Evolutionary conservation across 1,140 invertebrate genomes (phyloP).

Genomic region (Musca domestica): DNA sequence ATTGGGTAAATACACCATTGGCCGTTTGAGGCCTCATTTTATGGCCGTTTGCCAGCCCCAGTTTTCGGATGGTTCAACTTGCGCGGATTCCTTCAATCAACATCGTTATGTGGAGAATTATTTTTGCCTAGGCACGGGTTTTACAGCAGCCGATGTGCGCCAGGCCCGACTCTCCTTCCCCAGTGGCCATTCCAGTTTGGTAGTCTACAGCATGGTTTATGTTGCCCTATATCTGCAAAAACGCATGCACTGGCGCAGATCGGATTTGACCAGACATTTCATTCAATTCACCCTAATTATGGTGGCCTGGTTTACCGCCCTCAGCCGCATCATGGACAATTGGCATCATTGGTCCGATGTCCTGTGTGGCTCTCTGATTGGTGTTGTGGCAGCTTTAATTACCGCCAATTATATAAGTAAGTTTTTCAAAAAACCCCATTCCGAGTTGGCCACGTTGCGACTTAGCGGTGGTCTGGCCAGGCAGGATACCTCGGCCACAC

Average conservation of each 20-base stretch:
- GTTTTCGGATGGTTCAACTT: slow-evolving; percentile 56
- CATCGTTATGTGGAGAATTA: slow-evolving; percentile 67
- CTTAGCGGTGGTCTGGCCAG: slow-evolving; percentile 28
- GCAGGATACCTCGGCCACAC: slow-evolving; percentile 41
- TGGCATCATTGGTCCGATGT: slow-evolving; percentile 53
- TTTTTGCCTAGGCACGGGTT: slow-evolving; percentile 61
- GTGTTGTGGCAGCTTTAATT: slow-evolving; percentile 37
- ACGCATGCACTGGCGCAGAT: slow-evolving; percentile 69
- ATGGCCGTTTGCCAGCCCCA: slow-evolving; percentile 69
- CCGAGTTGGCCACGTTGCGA: neutral
- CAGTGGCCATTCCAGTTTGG: slow-evolving; percentile 78
- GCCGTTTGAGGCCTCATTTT: slow-evolving; percentile 91
- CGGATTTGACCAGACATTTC: slow-evolving; percentile 70
- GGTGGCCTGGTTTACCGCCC: slow-evolving; percentile 48
- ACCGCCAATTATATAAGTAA: slow-evolving; percentile 39
- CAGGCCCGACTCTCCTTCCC: slow-evolving; percentile 78
- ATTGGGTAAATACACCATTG: slow-evolving; percentile 88
- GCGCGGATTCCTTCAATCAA: slow-evolving; percentile 57
- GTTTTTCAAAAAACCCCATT: slow-evolving; percentile 28
- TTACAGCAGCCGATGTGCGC: slow-evolving; percentile 59
- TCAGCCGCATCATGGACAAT: slow-evolving; percentile 45
- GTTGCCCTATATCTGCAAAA: slow-evolving; percentile 80
- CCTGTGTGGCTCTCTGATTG: slow-evolving; percentile 37
- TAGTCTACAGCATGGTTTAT: slow-evolving; percentile 75
- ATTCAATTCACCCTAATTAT: slow-evolving; percentile 70